phyloP scores from a whole-genome alignment of 2,113 vertebrate genomes.

The Phalacrocorax aristotelis region DNA sequence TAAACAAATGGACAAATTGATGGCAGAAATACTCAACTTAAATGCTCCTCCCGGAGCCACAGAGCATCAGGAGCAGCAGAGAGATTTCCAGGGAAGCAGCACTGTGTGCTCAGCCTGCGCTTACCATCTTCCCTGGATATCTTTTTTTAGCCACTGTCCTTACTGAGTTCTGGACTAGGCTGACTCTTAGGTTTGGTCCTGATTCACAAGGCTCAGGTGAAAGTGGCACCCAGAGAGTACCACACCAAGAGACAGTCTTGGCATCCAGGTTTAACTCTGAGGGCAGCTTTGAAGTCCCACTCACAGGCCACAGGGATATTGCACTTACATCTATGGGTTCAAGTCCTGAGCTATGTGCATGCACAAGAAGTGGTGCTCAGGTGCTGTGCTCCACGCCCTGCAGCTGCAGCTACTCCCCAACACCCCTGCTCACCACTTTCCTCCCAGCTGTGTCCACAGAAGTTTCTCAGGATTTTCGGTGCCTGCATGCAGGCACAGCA shows the following conservation, averaged over 20 bases:
- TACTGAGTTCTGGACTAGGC: neutral
- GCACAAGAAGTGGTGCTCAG: rapidly evolving
- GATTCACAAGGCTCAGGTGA: neutral
- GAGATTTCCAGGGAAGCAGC: neutral
- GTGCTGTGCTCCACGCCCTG: neutral
- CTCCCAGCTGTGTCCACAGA: rapidly evolving
- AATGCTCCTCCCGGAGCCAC: neutral
- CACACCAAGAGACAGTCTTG: neutral
- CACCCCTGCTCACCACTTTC: neutral
- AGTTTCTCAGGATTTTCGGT: neutral
- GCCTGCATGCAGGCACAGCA: neutral
- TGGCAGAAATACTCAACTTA: neutral
- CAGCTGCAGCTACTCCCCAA: neutral
- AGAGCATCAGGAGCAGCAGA: neutral
- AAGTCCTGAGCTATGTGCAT: rapidly evolving
- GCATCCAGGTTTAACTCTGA: neutral
- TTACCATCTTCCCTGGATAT: neutral
- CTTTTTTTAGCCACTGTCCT: neutral
- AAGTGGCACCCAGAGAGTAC: neutral
- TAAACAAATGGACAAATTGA: neutral
- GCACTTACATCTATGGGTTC: neutral
- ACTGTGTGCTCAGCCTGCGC: neutral
- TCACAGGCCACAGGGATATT: neutral
- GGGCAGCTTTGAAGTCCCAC: neutral
- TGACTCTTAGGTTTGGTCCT: neutral